Base-by-base conservation (phyloP, 2,888 invertebrate species). In the Hirtodrosophila alboralis region DNA sequence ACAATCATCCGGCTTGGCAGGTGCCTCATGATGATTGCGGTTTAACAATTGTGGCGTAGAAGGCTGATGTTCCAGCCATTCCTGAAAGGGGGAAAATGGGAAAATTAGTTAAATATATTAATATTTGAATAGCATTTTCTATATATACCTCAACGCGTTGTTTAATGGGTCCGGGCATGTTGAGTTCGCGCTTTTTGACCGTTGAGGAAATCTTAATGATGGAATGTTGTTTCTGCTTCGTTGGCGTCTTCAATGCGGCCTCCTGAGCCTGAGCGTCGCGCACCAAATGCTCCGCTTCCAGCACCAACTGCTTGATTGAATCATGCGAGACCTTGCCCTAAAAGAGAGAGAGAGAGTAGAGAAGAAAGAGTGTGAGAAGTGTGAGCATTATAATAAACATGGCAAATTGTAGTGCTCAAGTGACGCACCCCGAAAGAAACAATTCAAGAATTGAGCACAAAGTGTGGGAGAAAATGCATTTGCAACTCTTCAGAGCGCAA, bases 251-350 rank as follows among this genome's bases (percentile, higher is more conserved):
- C 75, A 90, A 73, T 48, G 84, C 75, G 43, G 83, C 85, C 70
- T 89, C 89, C 65, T 83, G 81, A 57, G 77, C 89, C 65, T 83
- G 81, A 57, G 77, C 75, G 80, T 91, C 92, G 90, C 92, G 93
- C 43, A 96, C 95, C 89, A 96, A 91, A 89, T 95, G 94, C 88
- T 96, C 96, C 10, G 95, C 96, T 86, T 95, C 94, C 76, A 94
- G 94, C 60, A 96, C 95, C 59, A 96, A 91, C 89, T 94, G 93
- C 86, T 94, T 93, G 74, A 95, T 94, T 87, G 94, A 93, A 81
- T 92, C 92, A 85, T 93, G 94, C 84, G 90, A 90, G 81, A 90
- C 86, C 88, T 88, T 88, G 72, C 81, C 87, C 89, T 89, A 33
- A 28, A 10, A 53, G 26, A 30, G 33, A 21, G 38, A 56, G 41